phyloP scores from a whole-genome alignment of 2,888 invertebrate species.

The Nineta flava region DNA sequence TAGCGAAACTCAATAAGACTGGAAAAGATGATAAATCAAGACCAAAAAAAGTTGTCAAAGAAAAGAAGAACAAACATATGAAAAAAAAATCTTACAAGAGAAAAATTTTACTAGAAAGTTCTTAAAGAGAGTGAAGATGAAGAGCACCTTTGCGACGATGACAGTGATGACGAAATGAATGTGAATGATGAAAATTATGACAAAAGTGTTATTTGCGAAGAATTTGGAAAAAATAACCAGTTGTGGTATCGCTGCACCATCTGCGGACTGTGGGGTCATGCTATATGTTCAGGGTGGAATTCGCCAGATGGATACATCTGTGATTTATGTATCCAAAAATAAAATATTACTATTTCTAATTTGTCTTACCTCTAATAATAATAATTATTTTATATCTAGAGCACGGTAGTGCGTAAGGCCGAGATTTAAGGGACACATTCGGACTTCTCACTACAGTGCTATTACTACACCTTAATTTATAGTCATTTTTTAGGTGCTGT shows the following conservation, averaged over 20 bases:
- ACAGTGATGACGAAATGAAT: conserved; percentile 14
- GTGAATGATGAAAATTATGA: conserved; percentile 11
- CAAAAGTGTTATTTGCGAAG: conserved; percentile 12
- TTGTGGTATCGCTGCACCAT: conserved; percentile 16
- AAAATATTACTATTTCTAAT: conserved; percentile 11
- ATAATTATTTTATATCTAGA: conserved; percentile 4
- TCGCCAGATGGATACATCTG: conserved; percentile 16
- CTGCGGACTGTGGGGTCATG: conserved; percentile 18
- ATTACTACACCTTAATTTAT: too few species aligned
- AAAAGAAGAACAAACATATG: conserved; percentile 13
- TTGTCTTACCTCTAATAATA: conserved; percentile 8
- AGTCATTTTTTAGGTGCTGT: too few species aligned
- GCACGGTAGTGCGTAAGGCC: too few species aligned
- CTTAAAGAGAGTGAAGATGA: conserved; percentile 11
- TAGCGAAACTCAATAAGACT: conserved; percentile 12
- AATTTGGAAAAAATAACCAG: conserved; percentile 15
- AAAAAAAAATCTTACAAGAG: conserved; percentile 14
- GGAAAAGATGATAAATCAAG: conserved; percentile 13
- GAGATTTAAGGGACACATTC: too few species aligned
- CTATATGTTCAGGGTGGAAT: conserved; percentile 17
- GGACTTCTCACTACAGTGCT: too few species aligned
- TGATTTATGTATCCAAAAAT: conserved; percentile 14
- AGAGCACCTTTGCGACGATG: conserved; percentile 9
- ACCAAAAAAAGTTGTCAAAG: conserved; percentile 13
- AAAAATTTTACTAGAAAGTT: conserved; percentile 6